Percentiles rank a stretch among this genome's conserved stretches.
Evolutionary conservation across 53 echinoderm and acorn worm species (phyloP).

Genomic region (Holothuria leucospilota): DNA sequence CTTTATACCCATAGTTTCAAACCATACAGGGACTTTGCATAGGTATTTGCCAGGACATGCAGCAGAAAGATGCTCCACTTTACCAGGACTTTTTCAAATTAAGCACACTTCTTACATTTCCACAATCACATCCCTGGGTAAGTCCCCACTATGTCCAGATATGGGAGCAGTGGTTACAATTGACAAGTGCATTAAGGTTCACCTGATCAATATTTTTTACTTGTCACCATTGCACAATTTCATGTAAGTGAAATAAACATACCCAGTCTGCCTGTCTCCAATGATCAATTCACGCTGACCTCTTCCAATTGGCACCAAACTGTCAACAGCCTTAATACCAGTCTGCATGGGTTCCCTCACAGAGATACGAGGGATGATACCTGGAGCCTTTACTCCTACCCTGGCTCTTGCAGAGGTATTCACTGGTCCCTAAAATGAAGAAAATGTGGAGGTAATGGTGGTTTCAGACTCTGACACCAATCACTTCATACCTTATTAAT

Average conservation of each 20-base stretch:
- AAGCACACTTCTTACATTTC: no score
- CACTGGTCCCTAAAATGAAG: conserved; percentile 77
- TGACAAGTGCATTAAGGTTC: no score
- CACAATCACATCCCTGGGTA: no score
- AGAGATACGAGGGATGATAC: conserved; percentile 99
- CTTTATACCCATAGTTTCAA: no score
- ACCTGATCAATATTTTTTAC: no score
- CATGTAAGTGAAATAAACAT: not conserved
- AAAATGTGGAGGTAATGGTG: not conserved
- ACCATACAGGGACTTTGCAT: no score
- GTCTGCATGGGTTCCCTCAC: conserved; percentile 99
- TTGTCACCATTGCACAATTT: no score
- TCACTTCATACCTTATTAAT: not conserved
- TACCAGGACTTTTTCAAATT: no score
- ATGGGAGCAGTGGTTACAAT: no score
- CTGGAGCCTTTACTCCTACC: conserved; percentile 96
- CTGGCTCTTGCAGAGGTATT: conserved; percentile 75
- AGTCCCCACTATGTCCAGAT: no score
- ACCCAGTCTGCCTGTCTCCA: conserved; percentile 99
- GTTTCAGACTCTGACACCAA: not conserved
- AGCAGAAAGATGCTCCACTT: no score
- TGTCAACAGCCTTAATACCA: conserved; percentile 98
- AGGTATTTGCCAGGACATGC: no score
- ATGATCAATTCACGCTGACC: conserved; percentile 99
- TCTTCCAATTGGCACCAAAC: conserved; percentile 98